phyloP scores from a whole-genome alignment of 2,113 vertebrate species.

The Procavia capensis region DNA sequence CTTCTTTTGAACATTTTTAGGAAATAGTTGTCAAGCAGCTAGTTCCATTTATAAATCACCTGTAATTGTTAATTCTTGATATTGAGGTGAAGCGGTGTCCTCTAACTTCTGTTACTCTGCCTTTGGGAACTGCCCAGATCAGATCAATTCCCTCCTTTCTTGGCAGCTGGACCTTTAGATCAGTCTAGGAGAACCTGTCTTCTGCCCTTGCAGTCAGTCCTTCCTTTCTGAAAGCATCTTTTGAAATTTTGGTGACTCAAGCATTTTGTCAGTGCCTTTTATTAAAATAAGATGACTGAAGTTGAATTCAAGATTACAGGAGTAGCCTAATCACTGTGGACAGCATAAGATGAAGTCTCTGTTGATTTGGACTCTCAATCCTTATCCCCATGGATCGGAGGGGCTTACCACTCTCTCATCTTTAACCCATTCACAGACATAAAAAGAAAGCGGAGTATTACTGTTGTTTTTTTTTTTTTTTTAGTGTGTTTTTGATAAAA shows the following conservation, averaged over 20 bases:
- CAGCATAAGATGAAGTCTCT: not conserved
- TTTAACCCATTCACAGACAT: not conserved
- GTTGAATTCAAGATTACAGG: not conserved
- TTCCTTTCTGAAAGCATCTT: constrained; percentile 16
- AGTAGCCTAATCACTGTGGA: not conserved
- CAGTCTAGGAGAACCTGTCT: not conserved
- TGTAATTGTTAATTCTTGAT: constrained; percentile 46
- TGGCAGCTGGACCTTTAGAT: not conserved
- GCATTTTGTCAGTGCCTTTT: not conserved
- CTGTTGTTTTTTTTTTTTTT: no score
- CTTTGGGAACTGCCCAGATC: not conserved
- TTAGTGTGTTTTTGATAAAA: not conserved
- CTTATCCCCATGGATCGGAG: not conserved
- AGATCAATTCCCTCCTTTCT: not conserved
- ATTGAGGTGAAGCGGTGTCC: constrained; percentile 14
- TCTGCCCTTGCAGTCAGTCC: not conserved
- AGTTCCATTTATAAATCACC: constrained; percentile 25
- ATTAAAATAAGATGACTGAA: constrained; percentile 45
- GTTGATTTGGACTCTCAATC: not conserved
- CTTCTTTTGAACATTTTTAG: constrained; percentile 7
- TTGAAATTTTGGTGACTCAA: not conserved
- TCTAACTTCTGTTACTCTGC: not conserved
- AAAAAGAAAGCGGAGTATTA: not conserved
- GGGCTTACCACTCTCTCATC: not conserved
- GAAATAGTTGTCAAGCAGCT: constrained; percentile 8